These are phyloP conservation scores for Phainopepla nitens DNA, from an alignment of 2,113 vertebrate species.

Conservation along the genomic window DNA sequence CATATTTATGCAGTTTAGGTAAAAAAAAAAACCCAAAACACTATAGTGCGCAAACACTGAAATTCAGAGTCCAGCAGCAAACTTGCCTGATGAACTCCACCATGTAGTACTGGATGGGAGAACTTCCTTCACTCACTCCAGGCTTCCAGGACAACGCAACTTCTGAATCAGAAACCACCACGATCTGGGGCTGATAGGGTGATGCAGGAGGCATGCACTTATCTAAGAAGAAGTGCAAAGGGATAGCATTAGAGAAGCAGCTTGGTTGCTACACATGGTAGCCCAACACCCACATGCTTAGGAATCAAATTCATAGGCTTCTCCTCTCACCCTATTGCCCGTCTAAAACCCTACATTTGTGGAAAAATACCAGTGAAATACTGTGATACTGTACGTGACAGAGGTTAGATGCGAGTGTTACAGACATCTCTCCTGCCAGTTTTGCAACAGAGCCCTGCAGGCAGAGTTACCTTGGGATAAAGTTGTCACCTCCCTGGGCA, in stretches of 20 bases:
- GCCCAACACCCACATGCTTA: not conserved
- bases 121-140: constrained; percentile 78
- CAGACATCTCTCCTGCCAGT: not conserved
- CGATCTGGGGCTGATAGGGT: constrained; percentile 79
- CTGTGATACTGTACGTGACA: rapidly evolving
- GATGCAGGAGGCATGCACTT: constrained; percentile 84
- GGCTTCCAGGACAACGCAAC: constrained; percentile 91
- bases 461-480: constrained; percentile 79
- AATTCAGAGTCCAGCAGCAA: not conserved
- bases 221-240: constrained; percentile 71
- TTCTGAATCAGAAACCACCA: constrained; percentile 89
- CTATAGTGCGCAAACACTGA: not conserved
- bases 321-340: not conserved
- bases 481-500: constrained; percentile 82
- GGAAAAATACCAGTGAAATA: not conserved
- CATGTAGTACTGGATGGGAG: constrained; percentile 82
- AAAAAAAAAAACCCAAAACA: not conserved
- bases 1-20: not conserved
- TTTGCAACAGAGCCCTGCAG: not conserved
- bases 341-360: not conserved
- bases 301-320: not conserved
- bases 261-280: not conserved
- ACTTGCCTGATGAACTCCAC: constrained; percentile 91
- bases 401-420: not conserved
- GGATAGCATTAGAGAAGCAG: not conserved